Conservation (phyloP, 2,113 vertebrate genomes). For the Gobio gobio region DNA sequence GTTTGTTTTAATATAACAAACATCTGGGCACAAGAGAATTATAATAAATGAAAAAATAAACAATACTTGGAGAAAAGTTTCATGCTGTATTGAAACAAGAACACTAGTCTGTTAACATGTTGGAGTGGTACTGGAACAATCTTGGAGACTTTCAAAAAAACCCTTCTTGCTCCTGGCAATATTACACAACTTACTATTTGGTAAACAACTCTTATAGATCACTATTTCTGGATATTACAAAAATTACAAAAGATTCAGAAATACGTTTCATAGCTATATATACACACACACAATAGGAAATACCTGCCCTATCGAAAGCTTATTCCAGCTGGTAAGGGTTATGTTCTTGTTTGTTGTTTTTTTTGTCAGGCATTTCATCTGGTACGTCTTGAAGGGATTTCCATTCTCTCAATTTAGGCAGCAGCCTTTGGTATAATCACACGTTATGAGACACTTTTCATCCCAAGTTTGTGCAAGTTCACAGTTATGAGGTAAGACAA, state of each 20-base stretch:
- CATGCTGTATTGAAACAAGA: neutral
- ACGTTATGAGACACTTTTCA: neutral
- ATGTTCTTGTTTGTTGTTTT: neutral
- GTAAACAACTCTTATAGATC: conserved; percentile 11
- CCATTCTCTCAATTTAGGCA: neutral
- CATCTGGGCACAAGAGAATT: neutral
- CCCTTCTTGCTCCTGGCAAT: neutral
- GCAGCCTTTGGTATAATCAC: neutral
- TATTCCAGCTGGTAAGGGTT: conserved; percentile 16
- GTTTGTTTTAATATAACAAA: conserved; percentile 1
- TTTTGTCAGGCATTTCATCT: neutral
- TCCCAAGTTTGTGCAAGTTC: neutral
- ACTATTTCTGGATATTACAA: neutral
- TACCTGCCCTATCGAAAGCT: conserved; percentile 8
- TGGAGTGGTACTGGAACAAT: neutral
- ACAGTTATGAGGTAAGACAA: conserved; percentile 26
- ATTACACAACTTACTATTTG: neutral
- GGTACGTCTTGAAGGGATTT: conserved; percentile 21
- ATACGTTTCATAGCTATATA: neutral
- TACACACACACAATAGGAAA: neutral
- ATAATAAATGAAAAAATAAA: neutral
- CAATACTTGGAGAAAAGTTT: neutral
- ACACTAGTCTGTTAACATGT: neutral
- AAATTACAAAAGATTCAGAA: neutral
- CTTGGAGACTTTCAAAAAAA: neutral